A percentile compares a stretch with the other conserved stretches of the same genome.
Conservation (phyloP, 1,140 invertebrate genomes). For the Myzus persicae region DNA sequence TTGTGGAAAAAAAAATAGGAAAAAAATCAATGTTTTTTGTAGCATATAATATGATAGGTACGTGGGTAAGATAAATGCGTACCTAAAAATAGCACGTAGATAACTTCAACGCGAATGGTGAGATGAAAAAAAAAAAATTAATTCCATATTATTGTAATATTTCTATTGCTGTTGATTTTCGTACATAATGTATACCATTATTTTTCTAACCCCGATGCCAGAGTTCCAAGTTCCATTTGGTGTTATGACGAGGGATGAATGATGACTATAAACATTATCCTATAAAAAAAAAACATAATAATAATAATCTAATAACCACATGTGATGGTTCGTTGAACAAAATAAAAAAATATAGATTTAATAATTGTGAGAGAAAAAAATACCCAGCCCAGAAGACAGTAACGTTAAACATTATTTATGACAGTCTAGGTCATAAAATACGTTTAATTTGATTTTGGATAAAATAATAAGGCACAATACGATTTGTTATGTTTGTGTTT, state of each 20-base stretch:
- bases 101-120: background rate
- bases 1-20: background rate
- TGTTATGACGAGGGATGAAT: background rate
- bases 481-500: background rate
- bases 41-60: background rate
- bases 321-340: background rate
- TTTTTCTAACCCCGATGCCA: background rate
- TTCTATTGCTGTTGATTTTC: background rate
- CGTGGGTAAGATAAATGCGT: background rate
- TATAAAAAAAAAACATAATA: background rate
- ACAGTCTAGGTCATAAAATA: slow-evolving; percentile 5
- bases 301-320: background rate
- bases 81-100: background rate
- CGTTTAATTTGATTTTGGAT: slow-evolving; percentile 6
- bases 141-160: background rate
- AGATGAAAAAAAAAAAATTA: background rate
- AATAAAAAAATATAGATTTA: background rate
- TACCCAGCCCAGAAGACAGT: background rate
- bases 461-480: background rate
- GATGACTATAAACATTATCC: background rate
- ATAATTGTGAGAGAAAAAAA: background rate
- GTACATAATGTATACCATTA: background rate
- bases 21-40: background rate
- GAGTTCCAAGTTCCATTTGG: background rate
- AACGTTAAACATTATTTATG: slow-evolving; percentile 2